A percentile compares a stretch with the other conserved stretches of the same genome.
phyloP scores from a whole-genome alignment of 2,888 invertebrate species.

The Dolichomitus sp. region DNA sequence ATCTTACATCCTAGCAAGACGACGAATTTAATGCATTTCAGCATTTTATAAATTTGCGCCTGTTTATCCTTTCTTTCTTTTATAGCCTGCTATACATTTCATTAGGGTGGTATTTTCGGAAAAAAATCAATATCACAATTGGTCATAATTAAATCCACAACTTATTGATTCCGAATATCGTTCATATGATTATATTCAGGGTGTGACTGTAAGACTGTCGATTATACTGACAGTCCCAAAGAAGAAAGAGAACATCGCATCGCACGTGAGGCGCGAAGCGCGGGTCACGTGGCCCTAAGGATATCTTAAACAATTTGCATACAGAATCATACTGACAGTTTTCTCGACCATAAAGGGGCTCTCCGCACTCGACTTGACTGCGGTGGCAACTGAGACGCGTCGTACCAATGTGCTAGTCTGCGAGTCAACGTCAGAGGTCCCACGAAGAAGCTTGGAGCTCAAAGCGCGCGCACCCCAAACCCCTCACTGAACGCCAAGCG shows the following conservation, averaged over 20 bases:
- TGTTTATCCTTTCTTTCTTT: slow-evolving; percentile 1
- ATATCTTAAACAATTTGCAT: slow-evolving; percentile 86
- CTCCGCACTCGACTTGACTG: slow-evolving; percentile 80
- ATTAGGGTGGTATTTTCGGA: background rate
- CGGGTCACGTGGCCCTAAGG: slow-evolving; percentile 71
- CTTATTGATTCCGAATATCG: background rate
- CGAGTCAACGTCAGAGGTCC: slow-evolving; percentile 64
- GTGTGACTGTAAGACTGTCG: background rate
- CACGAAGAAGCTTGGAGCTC: slow-evolving; percentile 53
- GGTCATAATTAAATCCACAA: background rate
- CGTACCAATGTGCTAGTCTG: slow-evolving; percentile 24
- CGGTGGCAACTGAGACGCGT: slow-evolving; percentile 46
- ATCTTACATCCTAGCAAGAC: slow-evolving; percentile 40
- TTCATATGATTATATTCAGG: background rate
- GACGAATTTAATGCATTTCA: slow-evolving; percentile 72
- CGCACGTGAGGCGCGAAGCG: slow-evolving; percentile 45
- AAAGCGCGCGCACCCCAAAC: slow-evolving; percentile 47
- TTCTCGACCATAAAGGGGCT: slow-evolving; percentile 84
- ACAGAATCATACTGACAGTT: slow-evolving; percentile 86
- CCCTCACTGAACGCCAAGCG: slow-evolving; percentile 74
- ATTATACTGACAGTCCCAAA: background rate
- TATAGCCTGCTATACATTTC: slow-evolving; percentile 15
- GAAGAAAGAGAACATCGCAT: slow-evolving; percentile 1
- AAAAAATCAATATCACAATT: background rate
- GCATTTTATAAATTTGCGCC: slow-evolving; percentile 69